phyloP scores from a whole-genome alignment of 1,140 invertebrate species.

The Drosophila serrata region DNA sequence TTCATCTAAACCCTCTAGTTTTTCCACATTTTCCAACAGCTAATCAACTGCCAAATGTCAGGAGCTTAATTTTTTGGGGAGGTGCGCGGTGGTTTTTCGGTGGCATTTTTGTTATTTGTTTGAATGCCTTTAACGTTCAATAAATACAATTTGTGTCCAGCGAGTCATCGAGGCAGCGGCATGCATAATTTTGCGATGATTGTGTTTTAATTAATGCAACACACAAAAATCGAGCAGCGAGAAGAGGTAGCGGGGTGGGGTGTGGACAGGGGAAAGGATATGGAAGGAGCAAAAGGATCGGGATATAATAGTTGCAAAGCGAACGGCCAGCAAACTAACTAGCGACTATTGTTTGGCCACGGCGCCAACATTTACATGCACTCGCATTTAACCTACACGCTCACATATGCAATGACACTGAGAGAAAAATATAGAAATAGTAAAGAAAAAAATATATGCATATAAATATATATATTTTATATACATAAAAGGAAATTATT shows the following conservation, averaged over 20 bases:
- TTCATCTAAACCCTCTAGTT: background rate
- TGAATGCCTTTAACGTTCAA: constrained; percentile 60
- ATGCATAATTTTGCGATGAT: constrained; percentile 76
- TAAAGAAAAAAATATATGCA: background rate
- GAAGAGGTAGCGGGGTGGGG: no score
- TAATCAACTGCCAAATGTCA: constrained; percentile 62
- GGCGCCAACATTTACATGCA: constrained; percentile 63
- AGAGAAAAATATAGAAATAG: background rate
- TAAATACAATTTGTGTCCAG: constrained; percentile 63
- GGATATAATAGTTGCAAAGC: constrained; percentile 46
- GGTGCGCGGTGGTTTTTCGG: background rate
- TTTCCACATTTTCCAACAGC: constrained; percentile 29
- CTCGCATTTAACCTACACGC: constrained; percentile 20
- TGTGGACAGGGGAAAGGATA: no score
- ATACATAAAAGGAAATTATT: no score
- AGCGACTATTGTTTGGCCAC: constrained; percentile 71
- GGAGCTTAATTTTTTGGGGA: background rate
- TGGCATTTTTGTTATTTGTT: constrained; percentile 49
- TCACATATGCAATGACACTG: constrained; percentile 12
- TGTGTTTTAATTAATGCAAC: constrained; percentile 79
- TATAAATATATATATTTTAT: background rate
- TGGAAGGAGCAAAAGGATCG: constrained; percentile 6
- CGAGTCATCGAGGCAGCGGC: constrained; percentile 39
- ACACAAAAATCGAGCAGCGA: constrained; percentile 36
- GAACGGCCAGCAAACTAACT: constrained; percentile 68